Percentiles rank a stretch among this genome's conserved stretches.
phyloP scores from a whole-genome alignment of 2,888 invertebrate genomes.

The Parnassius smintheus region DNA sequence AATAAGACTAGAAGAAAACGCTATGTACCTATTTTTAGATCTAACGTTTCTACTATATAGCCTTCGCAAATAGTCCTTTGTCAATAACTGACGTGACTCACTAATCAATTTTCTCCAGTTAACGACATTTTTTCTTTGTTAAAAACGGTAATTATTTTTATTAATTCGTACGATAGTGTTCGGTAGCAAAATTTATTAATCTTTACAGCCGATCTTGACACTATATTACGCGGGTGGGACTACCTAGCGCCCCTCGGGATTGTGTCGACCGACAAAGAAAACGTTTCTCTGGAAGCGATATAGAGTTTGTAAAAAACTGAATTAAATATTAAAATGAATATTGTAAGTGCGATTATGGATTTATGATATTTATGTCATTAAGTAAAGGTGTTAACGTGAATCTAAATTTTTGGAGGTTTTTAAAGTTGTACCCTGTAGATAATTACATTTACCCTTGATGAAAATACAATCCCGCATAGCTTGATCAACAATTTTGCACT shows the following conservation, averaged over 20 bases:
- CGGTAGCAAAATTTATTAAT: slow-evolving; percentile 66
- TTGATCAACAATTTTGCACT: too few relatives aligned
- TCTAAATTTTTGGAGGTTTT: too few relatives aligned
- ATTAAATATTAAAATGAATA: too few relatives aligned
- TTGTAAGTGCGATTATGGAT: too few relatives aligned
- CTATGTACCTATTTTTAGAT: too few relatives aligned
- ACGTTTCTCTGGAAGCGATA: slow-evolving; percentile 24
- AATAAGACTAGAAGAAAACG: too few relatives aligned
- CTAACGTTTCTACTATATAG: too few relatives aligned
- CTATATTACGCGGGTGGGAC: slow-evolving; percentile 45
- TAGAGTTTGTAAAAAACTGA: not conserved
- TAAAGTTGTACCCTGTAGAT: too few relatives aligned
- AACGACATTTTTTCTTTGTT: not conserved
- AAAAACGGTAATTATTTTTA: slow-evolving; percentile 60
- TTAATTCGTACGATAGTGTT: slow-evolving; percentile 69
- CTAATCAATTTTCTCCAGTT: slow-evolving; percentile 30
- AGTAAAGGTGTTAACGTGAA: too few relatives aligned
- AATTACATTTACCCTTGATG: too few relatives aligned
- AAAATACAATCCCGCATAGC: too few relatives aligned
- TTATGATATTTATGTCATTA: too few relatives aligned
- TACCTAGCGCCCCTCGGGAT: slow-evolving; percentile 52
- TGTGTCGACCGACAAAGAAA: slow-evolving; percentile 22
- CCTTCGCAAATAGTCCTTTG: not conserved
- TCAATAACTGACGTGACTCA: slow-evolving; percentile 20
- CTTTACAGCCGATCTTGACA: slow-evolving; percentile 69